A percentile compares a stretch with the other conserved stretches of the same genome.
phyloP scores from a whole-genome alignment of 2,113 vertebrate genomes.

The Pardalotus punctatus region DNA sequence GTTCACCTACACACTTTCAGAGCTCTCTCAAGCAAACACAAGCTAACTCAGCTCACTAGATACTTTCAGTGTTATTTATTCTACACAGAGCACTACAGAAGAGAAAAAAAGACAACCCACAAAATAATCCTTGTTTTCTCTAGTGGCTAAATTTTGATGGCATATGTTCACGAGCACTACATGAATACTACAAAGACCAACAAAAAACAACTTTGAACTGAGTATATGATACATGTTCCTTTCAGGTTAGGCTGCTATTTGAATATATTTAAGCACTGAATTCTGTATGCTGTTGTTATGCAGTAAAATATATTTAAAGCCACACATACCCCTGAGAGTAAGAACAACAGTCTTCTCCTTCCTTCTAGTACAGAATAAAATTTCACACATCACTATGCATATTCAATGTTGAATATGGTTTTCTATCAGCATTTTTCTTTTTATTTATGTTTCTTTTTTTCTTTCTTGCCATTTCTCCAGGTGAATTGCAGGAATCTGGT shows the following conservation, averaged over 20 bases:
- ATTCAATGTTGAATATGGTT: background rate
- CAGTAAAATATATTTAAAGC: background rate
- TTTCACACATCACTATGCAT: background rate
- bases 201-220: background rate
- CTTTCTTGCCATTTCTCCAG: background rate
- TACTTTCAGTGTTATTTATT: conserved; percentile 1
- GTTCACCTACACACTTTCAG: background rate
- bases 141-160: background rate
- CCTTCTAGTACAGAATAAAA: background rate
- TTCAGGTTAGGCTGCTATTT: background rate
- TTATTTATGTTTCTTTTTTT: background rate
- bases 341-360: background rate
- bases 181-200: background rate
- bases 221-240: background rate
- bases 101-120: background rate
- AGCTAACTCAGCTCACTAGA: background rate
- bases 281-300: background rate
- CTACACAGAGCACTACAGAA: background rate
- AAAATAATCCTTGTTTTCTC: background rate
- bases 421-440: background rate
- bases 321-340: background rate
- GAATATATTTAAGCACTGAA: background rate
- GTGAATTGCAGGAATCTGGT: background rate
- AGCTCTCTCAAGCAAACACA: background rate
- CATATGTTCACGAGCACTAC: accelerated